A percentile compares a stretch with the other conserved stretches of the same genome.
phyloP scores from a whole-genome alignment of 2,113 vertebrate species.

The Eulemur rufifrons region DNA sequence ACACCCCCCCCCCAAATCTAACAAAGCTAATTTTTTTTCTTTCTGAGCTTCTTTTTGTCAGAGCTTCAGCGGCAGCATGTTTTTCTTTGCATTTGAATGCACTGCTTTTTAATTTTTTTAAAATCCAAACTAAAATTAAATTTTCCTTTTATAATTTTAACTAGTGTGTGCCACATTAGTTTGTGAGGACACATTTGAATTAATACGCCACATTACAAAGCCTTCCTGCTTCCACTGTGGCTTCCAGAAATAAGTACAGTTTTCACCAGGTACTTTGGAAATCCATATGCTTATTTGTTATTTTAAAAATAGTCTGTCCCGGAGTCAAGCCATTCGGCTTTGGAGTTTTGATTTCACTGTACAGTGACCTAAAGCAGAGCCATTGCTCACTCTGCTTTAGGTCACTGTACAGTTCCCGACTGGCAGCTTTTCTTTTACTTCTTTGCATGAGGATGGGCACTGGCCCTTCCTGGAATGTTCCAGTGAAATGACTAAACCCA shows the following conservation, averaged over 20 bases:
- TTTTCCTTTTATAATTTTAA: conserved; percentile 32
- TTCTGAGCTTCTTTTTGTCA: not conserved
- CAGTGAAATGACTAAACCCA: not conserved
- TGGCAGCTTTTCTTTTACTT: not conserved
- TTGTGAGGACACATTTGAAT: not conserved
- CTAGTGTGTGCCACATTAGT: not conserved
- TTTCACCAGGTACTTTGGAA: not conserved
- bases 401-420: not conserved
- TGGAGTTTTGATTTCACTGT: not conserved
- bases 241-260: not conserved
- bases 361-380: too few species aligned
- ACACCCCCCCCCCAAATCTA: not conserved
- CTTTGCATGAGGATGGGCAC: not conserved
- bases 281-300: not conserved
- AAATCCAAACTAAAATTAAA: conserved; percentile 36
- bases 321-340: not conserved
- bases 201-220: not conserved
- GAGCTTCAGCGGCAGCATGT: not conserved
- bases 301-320: not conserved
- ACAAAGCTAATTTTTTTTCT: not conserved
- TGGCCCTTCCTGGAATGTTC: not conserved
- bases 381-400: not conserved
- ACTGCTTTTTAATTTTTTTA: conserved; percentile 3
- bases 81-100: conserved; percentile 44
- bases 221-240: not conserved